Conservation (phyloP, 2,797 vertebrate species). For the Spheniscus humboldti region DNA sequence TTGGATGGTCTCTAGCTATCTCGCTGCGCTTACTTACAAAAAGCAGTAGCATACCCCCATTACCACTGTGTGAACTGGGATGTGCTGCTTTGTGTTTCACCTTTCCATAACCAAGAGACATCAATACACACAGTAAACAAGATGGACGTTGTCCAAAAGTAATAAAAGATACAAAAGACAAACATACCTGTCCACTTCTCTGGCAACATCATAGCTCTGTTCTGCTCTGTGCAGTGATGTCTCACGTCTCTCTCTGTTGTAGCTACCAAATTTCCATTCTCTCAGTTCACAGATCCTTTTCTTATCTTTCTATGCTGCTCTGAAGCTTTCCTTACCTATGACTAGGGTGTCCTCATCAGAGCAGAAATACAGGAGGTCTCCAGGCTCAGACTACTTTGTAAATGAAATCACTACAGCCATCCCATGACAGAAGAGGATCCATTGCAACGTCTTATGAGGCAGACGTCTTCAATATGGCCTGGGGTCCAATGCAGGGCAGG, state of each 20-base stretch:
- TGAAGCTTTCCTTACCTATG: neutral
- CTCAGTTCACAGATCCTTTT: neutral
- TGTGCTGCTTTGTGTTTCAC: neutral
- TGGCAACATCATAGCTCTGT: neutral
- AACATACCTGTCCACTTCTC: neutral
- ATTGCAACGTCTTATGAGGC: neutral
- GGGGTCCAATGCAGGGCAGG: neutral
- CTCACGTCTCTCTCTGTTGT: neutral
- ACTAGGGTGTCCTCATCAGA: neutral
- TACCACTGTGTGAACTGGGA: neutral
- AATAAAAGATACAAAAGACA: neutral
- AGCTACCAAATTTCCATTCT: neutral
- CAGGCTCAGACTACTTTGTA: neutral
- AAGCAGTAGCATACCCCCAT: neutral
- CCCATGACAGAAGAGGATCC: neutral
- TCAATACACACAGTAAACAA: neutral
- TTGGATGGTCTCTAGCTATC: neutral
- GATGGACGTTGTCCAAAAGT: neutral
- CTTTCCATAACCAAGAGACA: neutral
- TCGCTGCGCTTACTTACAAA: neutral
- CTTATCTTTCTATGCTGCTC: neutral
- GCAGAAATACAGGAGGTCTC: neutral
- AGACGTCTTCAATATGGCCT: neutral
- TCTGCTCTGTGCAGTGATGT: neutral
- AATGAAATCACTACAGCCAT: neutral